Evolutionary conservation across 2,888 invertebrate genomes (phyloP).

Genomic region (Heteropelma amictum): DNA sequence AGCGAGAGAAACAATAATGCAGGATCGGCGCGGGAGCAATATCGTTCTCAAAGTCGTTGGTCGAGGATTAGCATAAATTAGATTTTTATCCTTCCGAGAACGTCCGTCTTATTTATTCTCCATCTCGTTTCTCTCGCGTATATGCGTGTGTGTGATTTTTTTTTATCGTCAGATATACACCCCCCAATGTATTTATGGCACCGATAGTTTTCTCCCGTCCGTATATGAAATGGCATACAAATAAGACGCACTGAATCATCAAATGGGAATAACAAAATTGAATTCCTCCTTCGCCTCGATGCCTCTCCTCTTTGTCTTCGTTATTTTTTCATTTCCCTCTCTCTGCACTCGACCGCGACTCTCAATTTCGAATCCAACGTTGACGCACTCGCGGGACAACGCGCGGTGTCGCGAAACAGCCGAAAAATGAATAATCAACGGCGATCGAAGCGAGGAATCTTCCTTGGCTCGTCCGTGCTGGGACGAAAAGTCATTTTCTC

Average conservation of each 20-base stretch:
- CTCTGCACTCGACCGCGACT: neutral
- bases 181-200: slow-evolving; percentile 67
- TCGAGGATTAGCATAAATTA: slow-evolving; percentile 77
- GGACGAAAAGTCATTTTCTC: too few relatives aligned
- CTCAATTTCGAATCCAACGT: neutral
- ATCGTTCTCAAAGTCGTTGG: slow-evolving; percentile 36
- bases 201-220: slow-evolving; percentile 46
- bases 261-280: slow-evolving; percentile 27
- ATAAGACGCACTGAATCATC: slow-evolving; percentile 8
- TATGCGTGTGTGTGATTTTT: too few relatives aligned
- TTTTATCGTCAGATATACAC: slow-evolving; percentile 3
- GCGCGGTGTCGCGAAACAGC: too few relatives aligned
- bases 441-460: too few relatives aligned
- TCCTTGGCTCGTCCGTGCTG: too few relatives aligned
- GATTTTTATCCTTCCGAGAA: slow-evolving; percentile 77
- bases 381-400: too few relatives aligned
- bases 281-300: slow-evolving; percentile 9
- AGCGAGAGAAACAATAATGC: slow-evolving; percentile 34
- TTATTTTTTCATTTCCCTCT: neutral
- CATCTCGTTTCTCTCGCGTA: neutral
- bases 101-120: slow-evolving; percentile 67
- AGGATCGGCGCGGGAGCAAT: slow-evolving; percentile 50
- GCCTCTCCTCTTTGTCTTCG: neutral
- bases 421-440: too few relatives aligned
- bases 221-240: too few relatives aligned